Conservation (phyloP, 2,888 invertebrate species). For the Trachelus iudaicus region DNA sequence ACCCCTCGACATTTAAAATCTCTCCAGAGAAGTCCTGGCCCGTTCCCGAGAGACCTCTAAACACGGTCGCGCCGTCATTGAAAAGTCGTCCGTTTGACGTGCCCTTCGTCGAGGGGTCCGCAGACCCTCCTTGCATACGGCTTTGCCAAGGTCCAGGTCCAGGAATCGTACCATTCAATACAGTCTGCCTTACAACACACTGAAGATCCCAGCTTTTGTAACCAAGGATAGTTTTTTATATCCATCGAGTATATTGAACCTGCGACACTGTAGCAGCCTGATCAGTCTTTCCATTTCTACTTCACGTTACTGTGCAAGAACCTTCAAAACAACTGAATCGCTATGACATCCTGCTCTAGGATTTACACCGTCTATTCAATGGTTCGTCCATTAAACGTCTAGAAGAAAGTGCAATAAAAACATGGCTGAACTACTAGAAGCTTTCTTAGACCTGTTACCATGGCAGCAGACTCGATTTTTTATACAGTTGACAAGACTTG, state of each 20-base stretch:
- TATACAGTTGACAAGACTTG: not conserved
- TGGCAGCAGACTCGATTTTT: not conserved
- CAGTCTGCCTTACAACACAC: not conserved
- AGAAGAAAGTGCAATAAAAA: not conserved
- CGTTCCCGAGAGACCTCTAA: slow-evolving; percentile 25
- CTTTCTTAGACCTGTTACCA: not conserved
- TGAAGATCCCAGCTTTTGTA: not conserved
- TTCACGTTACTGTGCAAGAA: not conserved
- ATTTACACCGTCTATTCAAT: not conserved
- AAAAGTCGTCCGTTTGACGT: slow-evolving; percentile 30
- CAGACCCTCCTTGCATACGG: not conserved
- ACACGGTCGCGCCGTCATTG: slow-evolving; percentile 32
- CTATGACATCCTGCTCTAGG: not conserved
- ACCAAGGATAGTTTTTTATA: not conserved
- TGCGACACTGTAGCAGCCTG: not conserved
- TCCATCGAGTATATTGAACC: not conserved
- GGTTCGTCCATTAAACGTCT: not conserved
- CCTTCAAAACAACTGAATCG: not conserved
- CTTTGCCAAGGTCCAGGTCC: not conserved
- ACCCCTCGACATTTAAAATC: slow-evolving; percentile 25
- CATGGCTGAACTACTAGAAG: not conserved
- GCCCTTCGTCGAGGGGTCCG: not conserved
- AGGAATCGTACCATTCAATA: not conserved
- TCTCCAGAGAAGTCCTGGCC: slow-evolving; percentile 23
- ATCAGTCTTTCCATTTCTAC: not conserved